Evolutionary conservation across 2,888 invertebrate genomes (phyloP), one percentile per base, ranked within the genome.

Genomic region (Agrochola litura): DNA sequence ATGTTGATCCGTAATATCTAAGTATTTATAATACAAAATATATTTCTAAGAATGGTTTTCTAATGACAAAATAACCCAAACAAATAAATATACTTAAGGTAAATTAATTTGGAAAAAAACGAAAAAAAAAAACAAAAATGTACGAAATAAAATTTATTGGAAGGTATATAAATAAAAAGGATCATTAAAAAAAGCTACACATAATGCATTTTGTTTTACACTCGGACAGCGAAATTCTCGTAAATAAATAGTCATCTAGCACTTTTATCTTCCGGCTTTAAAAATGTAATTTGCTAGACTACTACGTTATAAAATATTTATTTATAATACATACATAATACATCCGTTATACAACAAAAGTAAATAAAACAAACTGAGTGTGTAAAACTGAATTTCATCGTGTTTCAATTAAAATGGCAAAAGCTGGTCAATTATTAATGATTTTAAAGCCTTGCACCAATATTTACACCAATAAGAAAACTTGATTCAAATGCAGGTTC

Each of bases 91-190:
- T 43, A 43, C 30, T 30, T 9, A 8, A 10, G 56, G 46, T 12
- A 58, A 37, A 70, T 66, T 22, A 49, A 73, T 30, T 16, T 5
- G 54, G 74, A 73, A 73, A 79, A 80, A 89, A 49, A 89, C 12
- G 9, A 43, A 90, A 90, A 91, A 91, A 91, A 91, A 92, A 91
- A 88, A 80, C 84, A 87, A 91, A 92, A 90, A 70, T 92, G 86
- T 93, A 92, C 86, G 95, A 95, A 95, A 95, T 94, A 94, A 94
- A 88, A 90, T 95, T 96, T 96, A 95, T 95, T 96, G 92, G 90
- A 92, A 91, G 90, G 90, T 91, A 90, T 90, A 92, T 94, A 94
- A 95, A 94, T 95, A 93, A 95, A 93, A 87, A 87, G 91, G 90
- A 90, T 92, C 92, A 92, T 89, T 92, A 84, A 85, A 82, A 80